Conservation (phyloP, 1,140 invertebrate species). For the Drosophila serrata region DNA sequence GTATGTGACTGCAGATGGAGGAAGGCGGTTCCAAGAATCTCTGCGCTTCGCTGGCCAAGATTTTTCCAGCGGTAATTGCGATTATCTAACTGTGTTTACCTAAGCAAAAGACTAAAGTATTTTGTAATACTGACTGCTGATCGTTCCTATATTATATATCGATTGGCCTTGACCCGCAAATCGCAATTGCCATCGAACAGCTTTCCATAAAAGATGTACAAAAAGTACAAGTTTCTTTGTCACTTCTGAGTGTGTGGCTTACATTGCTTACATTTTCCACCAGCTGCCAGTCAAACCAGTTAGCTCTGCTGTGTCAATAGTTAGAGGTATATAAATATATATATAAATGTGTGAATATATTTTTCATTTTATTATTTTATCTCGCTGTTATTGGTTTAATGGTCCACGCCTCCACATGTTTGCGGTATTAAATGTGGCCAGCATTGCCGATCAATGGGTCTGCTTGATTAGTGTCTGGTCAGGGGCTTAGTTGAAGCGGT, state of each 20-base stretch:
- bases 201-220: conserved; percentile 48
- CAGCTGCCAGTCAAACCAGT: conserved; percentile 54
- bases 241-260: conserved; percentile 37
- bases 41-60: conserved; percentile 28
- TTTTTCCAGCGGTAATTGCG: conserved; percentile 33
- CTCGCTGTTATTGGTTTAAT: conserved; percentile 47
- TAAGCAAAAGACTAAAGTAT: background rate
- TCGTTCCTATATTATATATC: conserved; percentile 23
- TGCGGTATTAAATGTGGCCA: conserved; percentile 36
- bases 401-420: conserved; percentile 33
- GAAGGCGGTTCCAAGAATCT: conserved; percentile 49
- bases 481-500: conserved; percentile 52
- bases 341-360: conserved; percentile 15
- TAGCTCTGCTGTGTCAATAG: conserved; percentile 36
- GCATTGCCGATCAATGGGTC: conserved; percentile 49
- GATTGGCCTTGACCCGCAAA: conserved; percentile 70
- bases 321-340: conserved; percentile 8
- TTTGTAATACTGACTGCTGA: conserved; percentile 25
- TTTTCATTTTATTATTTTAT: conserved; percentile 25
- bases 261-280: conserved; percentile 25
- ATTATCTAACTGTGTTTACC: conserved; percentile 46
- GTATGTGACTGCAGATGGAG: conserved; percentile 56
- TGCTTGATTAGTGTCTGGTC: conserved; percentile 41
- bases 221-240: conserved; percentile 55
- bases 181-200: conserved; percentile 47